phyloP scores from a whole-genome alignment of 2,113 vertebrate species.

The Zosterops hypoxanthus region DNA sequence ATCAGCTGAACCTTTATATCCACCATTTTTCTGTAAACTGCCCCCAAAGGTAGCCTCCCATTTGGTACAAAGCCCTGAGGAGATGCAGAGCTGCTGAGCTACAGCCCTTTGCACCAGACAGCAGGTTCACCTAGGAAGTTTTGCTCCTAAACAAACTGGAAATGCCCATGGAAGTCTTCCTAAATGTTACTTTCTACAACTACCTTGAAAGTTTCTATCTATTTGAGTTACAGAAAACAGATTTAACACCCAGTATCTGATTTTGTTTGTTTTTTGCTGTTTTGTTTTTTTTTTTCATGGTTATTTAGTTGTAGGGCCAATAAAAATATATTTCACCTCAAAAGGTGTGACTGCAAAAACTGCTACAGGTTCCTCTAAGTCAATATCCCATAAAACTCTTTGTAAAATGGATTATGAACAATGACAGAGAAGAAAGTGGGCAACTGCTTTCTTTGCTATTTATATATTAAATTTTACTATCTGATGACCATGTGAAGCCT shows the following conservation, averaged over 20 bases:
- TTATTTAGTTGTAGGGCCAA: background rate
- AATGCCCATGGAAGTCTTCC: background rate
- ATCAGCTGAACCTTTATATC: background rate
- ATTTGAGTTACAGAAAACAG: background rate
- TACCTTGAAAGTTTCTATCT: background rate
- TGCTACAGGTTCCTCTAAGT: background rate
- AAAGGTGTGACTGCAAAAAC: background rate
- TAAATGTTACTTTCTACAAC: background rate
- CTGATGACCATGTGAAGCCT: background rate
- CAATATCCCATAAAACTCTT: background rate
- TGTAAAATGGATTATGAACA: background rate
- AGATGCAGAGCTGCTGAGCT: background rate
- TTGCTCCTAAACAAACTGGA: background rate
- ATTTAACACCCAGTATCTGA: background rate
- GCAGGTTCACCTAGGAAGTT: background rate
- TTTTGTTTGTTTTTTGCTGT: background rate
- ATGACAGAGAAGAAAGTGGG: background rate
- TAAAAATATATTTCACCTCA: background rate
- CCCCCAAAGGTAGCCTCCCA: background rate
- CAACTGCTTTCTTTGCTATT: background rate
- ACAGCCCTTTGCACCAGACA: background rate
- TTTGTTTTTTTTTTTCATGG: background rate
- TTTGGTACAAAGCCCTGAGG: background rate
- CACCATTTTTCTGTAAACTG: background rate
- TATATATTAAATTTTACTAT: background rate